Evolutionary conservation across 2,888 invertebrate genomes (phyloP), one percentile per base, ranked within the genome.

Genomic region (Cremastinae sp.): DNA sequence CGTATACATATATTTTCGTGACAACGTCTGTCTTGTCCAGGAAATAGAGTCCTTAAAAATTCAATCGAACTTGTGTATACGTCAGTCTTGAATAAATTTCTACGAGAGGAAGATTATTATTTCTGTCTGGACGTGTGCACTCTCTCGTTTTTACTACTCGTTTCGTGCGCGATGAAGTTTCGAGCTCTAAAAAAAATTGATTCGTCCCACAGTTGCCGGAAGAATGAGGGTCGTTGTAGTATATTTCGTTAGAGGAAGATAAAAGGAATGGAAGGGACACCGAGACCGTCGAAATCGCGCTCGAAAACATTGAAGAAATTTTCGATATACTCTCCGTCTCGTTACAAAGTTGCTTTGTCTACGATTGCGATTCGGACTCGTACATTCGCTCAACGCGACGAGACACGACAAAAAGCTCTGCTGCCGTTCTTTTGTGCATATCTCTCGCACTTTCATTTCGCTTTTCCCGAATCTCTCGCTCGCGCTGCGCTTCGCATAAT

Each of bases 201-300:
- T 41, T n/a, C 28, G 28, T 5, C 2, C 5, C 5, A 5, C 28
- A 28, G 28, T 28, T 5, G 28, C 5, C n/a, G 12, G 5, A 12
- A 8, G 18, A 28, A 20, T 4, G 10, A 41, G 18, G 20, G 20
- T 12, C 18, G 28, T 49, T 7, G 12, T 10, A 76, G 75, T 72
- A 72, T 76, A 76, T 73, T 76, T 76, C 68, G 72, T 76, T 73
- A 75, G 7, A 36, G 62, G 16, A 18, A 47, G 45, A 58, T 22
- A 69, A 41, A 38, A 49, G 51, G 41, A 28, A 59, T 28, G 10
- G 51, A 51, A 20, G 14, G 43, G 12, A 16, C 34, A 59, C 34
- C 34, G 20, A 12, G 18, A 36, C 22, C 54, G 49, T 47, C 51
- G 61, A 45, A 20, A 53, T 45, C 28, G 12, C 0, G 14, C 14